phyloP scores from a whole-genome alignment of 2,113 vertebrate genomes.

The Amblyornis subalaris region DNA sequence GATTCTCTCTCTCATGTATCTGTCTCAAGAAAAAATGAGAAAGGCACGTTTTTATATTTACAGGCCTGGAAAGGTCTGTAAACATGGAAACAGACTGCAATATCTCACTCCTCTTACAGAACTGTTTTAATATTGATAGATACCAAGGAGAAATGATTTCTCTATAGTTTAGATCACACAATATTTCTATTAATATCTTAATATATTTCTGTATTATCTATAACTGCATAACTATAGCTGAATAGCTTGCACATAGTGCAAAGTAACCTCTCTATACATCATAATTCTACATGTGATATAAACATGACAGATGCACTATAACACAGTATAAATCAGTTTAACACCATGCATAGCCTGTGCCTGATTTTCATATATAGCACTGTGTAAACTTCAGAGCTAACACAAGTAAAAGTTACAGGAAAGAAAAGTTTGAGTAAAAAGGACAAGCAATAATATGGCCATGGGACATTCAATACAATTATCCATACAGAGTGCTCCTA shows the following conservation, averaged over 20 bases:
- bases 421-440: not conserved
- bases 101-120: not conserved
- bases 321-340: not conserved
- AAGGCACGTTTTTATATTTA: not conserved
- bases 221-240: not conserved
- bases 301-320: not conserved
- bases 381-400: not conserved
- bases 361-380: not conserved
- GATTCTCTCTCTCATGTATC: not conserved
- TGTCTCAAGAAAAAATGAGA: not conserved
- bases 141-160: slow-evolving; percentile 5
- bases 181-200: not conserved
- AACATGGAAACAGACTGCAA: not conserved
- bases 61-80: not conserved
- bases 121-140: not conserved
- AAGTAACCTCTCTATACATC: not conserved
- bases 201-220: not conserved
- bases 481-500: not conserved
- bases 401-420: not conserved
- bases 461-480: not conserved
- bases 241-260: not conserved
- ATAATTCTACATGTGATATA: not conserved
- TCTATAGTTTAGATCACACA: not conserved
- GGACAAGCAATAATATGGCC: not conserved
- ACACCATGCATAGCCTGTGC: not conserved